Evolutionary conservation across 1,140 invertebrate genomes (phyloP), one percentile per base, ranked within the genome.

Genomic region (Dendrolimus kikuchii): DNA sequence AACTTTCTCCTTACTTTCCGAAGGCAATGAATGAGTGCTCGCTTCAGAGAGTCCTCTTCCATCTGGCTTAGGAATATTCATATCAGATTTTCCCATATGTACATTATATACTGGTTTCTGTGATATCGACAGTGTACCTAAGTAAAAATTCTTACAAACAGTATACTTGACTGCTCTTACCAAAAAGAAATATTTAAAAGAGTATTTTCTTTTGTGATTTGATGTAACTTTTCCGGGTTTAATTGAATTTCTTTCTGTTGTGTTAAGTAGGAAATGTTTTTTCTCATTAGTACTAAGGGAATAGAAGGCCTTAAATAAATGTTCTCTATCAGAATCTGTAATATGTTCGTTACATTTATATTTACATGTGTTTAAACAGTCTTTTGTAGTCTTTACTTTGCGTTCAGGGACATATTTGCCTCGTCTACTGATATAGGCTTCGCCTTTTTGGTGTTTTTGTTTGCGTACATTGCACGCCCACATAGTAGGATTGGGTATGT

Each of bases 91-190:
- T 36, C 71, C 62, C 47, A 70, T 64, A 71, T 86, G 82, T 2
- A 86, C 82, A 68, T 86, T 86, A 52, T 86, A 86, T 23, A 84
- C 70, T 6, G 79, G 83, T 39, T 82, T 81, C 39, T 86, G 83
- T 1, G 83, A 86, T 74, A 86, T 86, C 5, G 81, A 69, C 60
- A 86, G 52, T 2, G 82, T 86, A 6, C 81, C 82, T 67, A 86
- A 71, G 59, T 86, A 86, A 59, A 86, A 86, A 57, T 82, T 79
- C 61, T 86, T 86, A 59, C 82, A 86, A 0, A 86, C 81, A 4
- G 66, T 71, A 67, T 82, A 68, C 6, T 71, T 68, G 3, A 75
- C 61, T 6, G 71, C 70, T 60, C 80, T 63, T 2, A 86, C 63
- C 53, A 75, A 36, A 42, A 86, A 86, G 66, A 81, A 86, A 68